Conservation (phyloP, 2,113 vertebrate genomes). For the Pluvianellus socialis region DNA sequence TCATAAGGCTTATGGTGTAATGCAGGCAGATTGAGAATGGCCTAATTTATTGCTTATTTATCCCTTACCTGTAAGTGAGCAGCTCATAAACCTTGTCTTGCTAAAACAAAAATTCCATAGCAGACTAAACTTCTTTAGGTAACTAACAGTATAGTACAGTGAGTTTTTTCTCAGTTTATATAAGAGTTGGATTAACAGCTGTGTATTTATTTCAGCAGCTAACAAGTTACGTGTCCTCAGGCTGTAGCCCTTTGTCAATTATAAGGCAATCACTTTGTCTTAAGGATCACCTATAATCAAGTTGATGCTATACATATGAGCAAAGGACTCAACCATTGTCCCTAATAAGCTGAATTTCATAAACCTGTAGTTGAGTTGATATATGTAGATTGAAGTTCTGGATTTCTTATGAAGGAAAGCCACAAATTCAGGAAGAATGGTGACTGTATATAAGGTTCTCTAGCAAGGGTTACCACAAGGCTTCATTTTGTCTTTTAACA, state of each 20-base stretch:
- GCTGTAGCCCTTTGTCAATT: not conserved
- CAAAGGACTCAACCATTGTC: not conserved
- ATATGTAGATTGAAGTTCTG: not conserved
- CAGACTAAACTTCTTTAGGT: not conserved
- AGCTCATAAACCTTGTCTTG: not conserved
- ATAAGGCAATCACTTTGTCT: not conserved
- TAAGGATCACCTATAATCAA: not conserved
- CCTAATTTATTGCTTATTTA: not conserved
- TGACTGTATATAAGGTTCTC: not conserved
- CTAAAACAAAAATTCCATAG: not conserved
- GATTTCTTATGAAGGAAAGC: not conserved
- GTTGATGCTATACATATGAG: not conserved
- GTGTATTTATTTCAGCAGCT: not conserved
- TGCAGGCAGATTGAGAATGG: not conserved
- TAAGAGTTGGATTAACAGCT: not conserved
- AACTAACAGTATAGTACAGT: not conserved
- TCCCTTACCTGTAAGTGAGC: not conserved
- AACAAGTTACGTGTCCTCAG: not conserved
- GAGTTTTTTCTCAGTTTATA: not conserved
- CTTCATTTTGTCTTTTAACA: not conserved
- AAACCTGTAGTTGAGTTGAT: not conserved
- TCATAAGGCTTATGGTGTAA: accelerated
- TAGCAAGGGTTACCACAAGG: not conserved
- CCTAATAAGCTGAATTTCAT: not conserved
- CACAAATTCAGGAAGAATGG: not conserved